Evolutionary conservation across 2,888 invertebrate species (phyloP).

Genomic region (Zygogramma bicolorata): DNA sequence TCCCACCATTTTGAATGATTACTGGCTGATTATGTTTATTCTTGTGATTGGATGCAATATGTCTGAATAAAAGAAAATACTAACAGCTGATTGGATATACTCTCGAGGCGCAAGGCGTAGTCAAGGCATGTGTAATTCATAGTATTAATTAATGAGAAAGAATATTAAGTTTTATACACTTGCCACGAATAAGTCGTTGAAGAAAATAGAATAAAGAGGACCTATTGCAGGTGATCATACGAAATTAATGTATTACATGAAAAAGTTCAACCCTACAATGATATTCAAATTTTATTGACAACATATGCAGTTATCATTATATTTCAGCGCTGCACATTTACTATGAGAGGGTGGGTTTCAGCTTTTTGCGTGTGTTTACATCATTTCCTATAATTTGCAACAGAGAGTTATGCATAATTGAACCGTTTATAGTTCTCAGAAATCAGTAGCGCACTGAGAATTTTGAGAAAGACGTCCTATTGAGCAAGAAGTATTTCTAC

Average conservation of each 20-base stretch:
- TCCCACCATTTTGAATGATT: no score
- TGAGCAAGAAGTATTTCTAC: no score
- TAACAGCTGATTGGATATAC: not conserved
- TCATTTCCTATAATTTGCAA: slow-evolving; percentile 48
- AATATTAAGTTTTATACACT: not conserved
- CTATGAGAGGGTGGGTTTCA: slow-evolving; percentile 25
- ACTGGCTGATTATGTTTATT: no score
- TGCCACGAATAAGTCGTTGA: not conserved
- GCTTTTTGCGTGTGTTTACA: slow-evolving; percentile 43
- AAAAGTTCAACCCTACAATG: not conserved
- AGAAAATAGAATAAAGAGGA: not conserved
- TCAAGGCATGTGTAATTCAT: not conserved
- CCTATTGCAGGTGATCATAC: not conserved
- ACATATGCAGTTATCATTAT: slow-evolving; percentile 34
- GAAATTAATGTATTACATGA: not conserved
- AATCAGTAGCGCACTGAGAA: slow-evolving; percentile 30
- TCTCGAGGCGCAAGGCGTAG: not conserved
- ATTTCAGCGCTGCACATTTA: slow-evolving; percentile 17
- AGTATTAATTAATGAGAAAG: not conserved
- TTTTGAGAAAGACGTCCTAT: no score
- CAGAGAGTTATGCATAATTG: slow-evolving; percentile 52
- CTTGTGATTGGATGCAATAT: not conserved
- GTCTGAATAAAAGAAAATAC: not conserved
- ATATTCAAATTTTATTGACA: slow-evolving; percentile 19
- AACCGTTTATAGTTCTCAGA: slow-evolving; percentile 49